Base-by-base conservation (phyloP, 2,888 invertebrate genomes). In the Drosophila anomelani region DNA sequence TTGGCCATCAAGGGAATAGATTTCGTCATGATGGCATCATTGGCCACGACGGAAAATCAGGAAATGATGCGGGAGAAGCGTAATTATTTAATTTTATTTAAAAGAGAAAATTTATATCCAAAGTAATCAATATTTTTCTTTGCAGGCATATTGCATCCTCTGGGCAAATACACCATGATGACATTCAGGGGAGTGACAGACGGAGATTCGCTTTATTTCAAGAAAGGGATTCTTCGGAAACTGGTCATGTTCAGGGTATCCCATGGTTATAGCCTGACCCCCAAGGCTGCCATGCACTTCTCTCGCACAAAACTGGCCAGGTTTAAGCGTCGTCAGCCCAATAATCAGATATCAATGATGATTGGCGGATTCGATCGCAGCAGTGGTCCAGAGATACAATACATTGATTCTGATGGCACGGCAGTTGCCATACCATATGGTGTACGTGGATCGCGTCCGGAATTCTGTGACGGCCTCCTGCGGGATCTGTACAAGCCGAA, bases 221-320 rank as follows among this genome's bases (percentile, higher is more conserved):
- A 98, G 0, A 98, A 98, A 90, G 99, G 97, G 91, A 98, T 99
- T 82, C 95, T 96, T 8, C 98, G 98, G 92, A 98, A 99, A 91
- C 96, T 99, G 78, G 97, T 98, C 85, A 93, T 99, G 34, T 99
- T 99, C 92, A 98, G 98, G 94, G 98, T 99, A 96, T 94, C 97
- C 80, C 98, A 99, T 93, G 97, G 97, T 4, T 99, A 99, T 92
- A 97, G 98, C 92, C 92, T 99, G 59, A 96, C 97, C 4, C 97
- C 98, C 0, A 94, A 95, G 77, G 96, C 98, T 23, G 97, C 98
- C 3, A 97, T 98, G 0, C 96, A 95, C 90, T 99, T 97, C 91
- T 98, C 98, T 7, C 94, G 99, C 59, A 94, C 95, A 86, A 97
- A 97, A 91, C 93, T 99, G 74, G 97, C 98, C 0, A 97, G 98